Evolutionary conservation across 2,888 invertebrate species (phyloP), one percentile per base, ranked within the genome.

Genomic region (Rhamphomyia laevipes): DNA sequence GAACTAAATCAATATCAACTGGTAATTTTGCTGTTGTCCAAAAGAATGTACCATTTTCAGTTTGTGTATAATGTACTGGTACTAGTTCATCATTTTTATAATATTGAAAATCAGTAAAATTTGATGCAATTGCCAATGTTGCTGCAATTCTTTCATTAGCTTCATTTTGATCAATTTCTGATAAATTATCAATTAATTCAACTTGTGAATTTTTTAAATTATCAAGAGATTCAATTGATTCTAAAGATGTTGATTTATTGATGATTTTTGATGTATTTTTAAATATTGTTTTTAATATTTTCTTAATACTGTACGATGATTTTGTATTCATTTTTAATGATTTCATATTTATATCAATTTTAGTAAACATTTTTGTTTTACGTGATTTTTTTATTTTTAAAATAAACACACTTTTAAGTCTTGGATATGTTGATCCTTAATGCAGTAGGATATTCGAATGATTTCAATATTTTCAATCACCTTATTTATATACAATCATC

Each of bases 21-120:
- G 23, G 23, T 27, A 27, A 9, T 27, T 27, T 27, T n/a, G 35
- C n/a, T 35, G 35, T 35, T 35, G 35, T 35, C 86, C 86, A 86
- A 74, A 84, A 85, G 74, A 86, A 86, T 55, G 84, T 85, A 56
- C 86, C 86, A 57, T 83, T 82, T 58, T 82, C 80, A 13, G 86
- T 85, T 63, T 81, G 76, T 16, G 84, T 82, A 65, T 84, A 86
- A 70, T 85, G 82, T 30, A 86, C 83, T 2, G 86, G 86, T 59
- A 65, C 35, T 13, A n/a, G 4, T n/a, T 35, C 35, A 35, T 35
- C 35, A n/a, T 35, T n/a, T n/a, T 35, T n/a, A 35, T n/a, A n/a
- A n/a, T 35, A n/a, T 35, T 35, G 13, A n/a, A 35, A 35, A n/a
- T 35, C 35, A 35, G 7, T 35, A n/a, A 3, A n/a, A 35, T 7